phyloP scores from a whole-genome alignment of 2,113 vertebrate species.

The Podarcis raffonei region DNA sequence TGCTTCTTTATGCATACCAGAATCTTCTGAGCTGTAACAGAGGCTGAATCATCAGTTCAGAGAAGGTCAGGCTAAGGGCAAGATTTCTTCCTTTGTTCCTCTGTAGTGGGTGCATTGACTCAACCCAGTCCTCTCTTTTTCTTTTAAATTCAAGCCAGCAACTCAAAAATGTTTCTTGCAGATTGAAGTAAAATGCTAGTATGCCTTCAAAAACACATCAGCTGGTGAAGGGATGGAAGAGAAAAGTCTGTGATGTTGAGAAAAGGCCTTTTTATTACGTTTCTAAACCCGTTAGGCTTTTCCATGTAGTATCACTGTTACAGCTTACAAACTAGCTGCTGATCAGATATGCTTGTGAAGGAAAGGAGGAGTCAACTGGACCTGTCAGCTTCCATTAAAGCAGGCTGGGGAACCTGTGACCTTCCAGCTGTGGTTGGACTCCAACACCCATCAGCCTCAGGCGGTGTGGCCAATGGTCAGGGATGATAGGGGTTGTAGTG shows the following conservation, averaged over 20 bases:
- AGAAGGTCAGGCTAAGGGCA: not conserved
- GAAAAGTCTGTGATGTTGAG: not conserved
- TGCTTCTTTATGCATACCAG: conserved; percentile 17
- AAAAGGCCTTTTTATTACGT: no score
- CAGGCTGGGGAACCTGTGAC: no score
- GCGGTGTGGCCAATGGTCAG: no score
- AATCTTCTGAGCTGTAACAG: conserved; percentile 9
- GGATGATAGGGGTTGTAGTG: no score
- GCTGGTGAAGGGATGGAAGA: not conserved
- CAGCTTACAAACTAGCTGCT: rapidly evolving
- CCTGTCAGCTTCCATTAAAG: not conserved
- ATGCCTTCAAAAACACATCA: not conserved
- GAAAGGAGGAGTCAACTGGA: not conserved
- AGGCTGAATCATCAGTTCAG: rapidly evolving
- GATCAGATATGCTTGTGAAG: not conserved
- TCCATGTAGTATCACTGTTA: not conserved
- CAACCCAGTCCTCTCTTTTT: not conserved
- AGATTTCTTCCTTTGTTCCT: not conserved
- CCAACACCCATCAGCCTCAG: no score
- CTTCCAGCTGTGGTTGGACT: no score
- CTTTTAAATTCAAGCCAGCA: not conserved
- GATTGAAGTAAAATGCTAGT: not conserved
- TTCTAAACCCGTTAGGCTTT: not conserved
- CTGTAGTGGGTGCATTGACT: not conserved
- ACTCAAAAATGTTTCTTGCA: not conserved